These are phyloP conservation scores for Odiellus spinosus DNA, from an alignment of 2,888 invertebrate species.

Conservation along the genomic window DNA sequence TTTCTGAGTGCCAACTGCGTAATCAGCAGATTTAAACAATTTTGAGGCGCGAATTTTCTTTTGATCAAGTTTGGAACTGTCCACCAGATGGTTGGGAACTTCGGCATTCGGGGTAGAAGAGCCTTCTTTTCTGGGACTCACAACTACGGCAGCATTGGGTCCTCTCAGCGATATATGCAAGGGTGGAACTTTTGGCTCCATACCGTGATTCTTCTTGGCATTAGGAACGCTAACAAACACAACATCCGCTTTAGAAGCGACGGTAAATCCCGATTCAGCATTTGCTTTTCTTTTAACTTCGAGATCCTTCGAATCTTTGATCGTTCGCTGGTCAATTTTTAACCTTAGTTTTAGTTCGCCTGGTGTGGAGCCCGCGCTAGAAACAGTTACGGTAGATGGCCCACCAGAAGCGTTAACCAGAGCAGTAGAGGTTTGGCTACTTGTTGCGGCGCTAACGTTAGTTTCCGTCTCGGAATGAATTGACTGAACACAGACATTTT, in stretches of 20 bases:
- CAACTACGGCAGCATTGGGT: conserved; percentile 62
- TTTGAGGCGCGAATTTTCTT: too few relatives aligned
- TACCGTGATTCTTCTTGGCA: conserved; percentile 7
- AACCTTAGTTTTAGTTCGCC: conserved; percentile 61
- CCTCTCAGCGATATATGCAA: conserved; percentile 71
- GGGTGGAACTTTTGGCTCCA: conserved; percentile 68
- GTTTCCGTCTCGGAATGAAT: not conserved
- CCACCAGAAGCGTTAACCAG: not conserved
- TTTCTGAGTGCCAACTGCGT: too few relatives aligned
- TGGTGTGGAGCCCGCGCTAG: conserved; percentile 22
- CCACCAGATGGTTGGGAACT: too few relatives aligned
- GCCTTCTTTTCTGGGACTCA: conserved; percentile 27
- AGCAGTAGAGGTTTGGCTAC: not conserved
- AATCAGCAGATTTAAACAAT: too few relatives aligned
- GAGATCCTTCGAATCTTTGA: conserved; percentile 15
- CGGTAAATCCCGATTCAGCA: not conserved
- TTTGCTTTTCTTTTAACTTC: conserved; percentile 11
- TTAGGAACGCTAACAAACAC: conserved; percentile 42
- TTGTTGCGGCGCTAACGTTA: not conserved
- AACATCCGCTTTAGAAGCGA: conserved; percentile 47
- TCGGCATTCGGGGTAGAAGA: not conserved
- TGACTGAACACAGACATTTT: too few relatives aligned
- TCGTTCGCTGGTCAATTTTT: conserved; percentile 44
- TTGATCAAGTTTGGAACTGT: too few relatives aligned
- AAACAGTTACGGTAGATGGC: not conserved